Conservation (phyloP, 2,888 invertebrate species). For the Apotomis turbidana region DNA sequence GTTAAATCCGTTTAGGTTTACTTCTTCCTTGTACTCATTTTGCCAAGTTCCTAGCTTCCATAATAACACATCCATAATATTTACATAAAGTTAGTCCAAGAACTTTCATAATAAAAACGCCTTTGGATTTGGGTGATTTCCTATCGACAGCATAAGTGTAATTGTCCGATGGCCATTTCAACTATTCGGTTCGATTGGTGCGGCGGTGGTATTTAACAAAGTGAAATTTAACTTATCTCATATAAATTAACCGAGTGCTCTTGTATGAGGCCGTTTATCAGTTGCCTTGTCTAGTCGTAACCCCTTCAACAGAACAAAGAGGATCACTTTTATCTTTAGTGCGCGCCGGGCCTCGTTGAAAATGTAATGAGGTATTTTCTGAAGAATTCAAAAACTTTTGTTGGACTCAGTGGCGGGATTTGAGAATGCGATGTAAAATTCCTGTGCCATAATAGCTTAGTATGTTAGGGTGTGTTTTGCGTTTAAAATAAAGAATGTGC, state of each 20-base stretch:
- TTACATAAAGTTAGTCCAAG: too few species aligned
- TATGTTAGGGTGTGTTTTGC: background rate
- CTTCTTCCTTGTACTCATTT: too few species aligned
- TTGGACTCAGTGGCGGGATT: background rate
- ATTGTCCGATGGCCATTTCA: too few species aligned
- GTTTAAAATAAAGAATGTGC: background rate
- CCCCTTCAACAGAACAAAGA: slow-evolving; percentile 38
- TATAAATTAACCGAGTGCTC: background rate
- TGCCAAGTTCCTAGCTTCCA: too few species aligned
- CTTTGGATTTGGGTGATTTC: too few species aligned
- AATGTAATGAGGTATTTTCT: slow-evolving; percentile 29
- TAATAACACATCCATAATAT: too few species aligned
- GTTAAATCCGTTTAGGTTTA: too few species aligned
- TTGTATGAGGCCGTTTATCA: slow-evolving; percentile 24
- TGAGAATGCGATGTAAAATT: slow-evolving; percentile 14
- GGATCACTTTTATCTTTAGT: slow-evolving; percentile 35
- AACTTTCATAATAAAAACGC: too few species aligned
- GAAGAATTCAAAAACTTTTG: slow-evolving; percentile 26
- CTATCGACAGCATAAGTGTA: too few species aligned
- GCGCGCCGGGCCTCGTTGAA: slow-evolving; percentile 22
- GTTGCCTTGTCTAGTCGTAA: slow-evolving; percentile 29
- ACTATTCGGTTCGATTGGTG: too few species aligned
- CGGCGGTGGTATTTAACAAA: too few species aligned
- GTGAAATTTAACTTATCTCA: too few species aligned
- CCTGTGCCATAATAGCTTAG: background rate